Base-by-base conservation (phyloP, 2,888 invertebrate genomes). In the Pelosia muscerda region DNA sequence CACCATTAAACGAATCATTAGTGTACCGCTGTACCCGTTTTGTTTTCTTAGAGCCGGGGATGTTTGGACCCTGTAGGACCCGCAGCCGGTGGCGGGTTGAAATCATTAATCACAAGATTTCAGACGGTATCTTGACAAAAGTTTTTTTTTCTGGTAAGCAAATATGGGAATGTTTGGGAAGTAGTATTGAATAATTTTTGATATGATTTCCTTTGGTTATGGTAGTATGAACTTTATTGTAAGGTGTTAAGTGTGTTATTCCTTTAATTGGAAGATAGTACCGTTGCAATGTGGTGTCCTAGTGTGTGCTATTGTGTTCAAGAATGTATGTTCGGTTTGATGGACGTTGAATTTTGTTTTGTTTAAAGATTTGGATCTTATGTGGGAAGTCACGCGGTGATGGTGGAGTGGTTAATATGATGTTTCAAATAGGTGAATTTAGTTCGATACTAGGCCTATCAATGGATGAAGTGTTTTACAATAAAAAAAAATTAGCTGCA, bases 1-100 rank as follows among this genome's bases (percentile, higher is more conserved):
- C 87, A 83, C 91, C 91, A 93, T 94, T 93, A 91, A 85, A 81
- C 72, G 84, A 88, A 90, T 93, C 94, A 93, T 94, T 94, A 93
- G 89, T 15, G 57, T 57, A n/a, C n/a, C 49, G n/a, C 49, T 84
- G 83, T 88, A 85, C 83, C 87, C 83, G 85, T 88, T 88, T 86
- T 92, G 90, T 93, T 92, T 92, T 90, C 92, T 92, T 88, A 85
- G 74, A 79, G 76, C 22, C 68, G 75, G 83, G 63, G 63, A 85
- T 88, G 82, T 74, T 80, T 63, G 78, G 88, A 88, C 88, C 86
- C 38, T 38, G 38, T 38, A 38, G 38, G 38, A 15, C 38, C 85
- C 72, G 75, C 73, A 77, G 77, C 82, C 84, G 85, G 75, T 84
- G 83, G 83, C 84, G 87, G 88, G 90, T 90, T 91, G 85, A 86